These are phyloP conservation scores for Halictus rubicundus DNA, from an alignment of 1,140 invertebrate species.

Conservation along the genomic window DNA sequence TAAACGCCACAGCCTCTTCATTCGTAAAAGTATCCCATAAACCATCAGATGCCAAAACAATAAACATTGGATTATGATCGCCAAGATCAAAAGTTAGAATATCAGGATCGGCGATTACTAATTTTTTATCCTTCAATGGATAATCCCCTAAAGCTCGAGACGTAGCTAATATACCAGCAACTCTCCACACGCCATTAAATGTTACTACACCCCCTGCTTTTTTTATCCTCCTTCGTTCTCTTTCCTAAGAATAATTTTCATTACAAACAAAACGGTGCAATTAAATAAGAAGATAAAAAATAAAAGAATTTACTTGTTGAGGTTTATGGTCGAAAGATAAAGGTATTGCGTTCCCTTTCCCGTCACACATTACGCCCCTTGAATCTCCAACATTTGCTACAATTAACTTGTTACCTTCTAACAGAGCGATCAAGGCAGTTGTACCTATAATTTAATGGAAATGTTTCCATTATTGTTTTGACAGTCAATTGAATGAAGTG, in stretches of 20 bases:
- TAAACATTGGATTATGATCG: constrained; percentile 92
- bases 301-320: constrained; percentile 86
- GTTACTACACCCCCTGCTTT: constrained; percentile 96
- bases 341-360: constrained; percentile 92
- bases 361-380: constrained; percentile 96
- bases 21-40: constrained; percentile 97
- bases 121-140: constrained; percentile 95
- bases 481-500: constrained; percentile 10
- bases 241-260: constrained; percentile 81
- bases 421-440: constrained; percentile 93
- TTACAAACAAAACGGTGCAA: background rate
- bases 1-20: constrained; percentile 95
- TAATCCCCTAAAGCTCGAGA: constrained; percentile 97
- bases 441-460: constrained; percentile 83
- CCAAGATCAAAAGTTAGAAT: constrained; percentile 95
- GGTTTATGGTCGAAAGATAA: constrained; percentile 98
- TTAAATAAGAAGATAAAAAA: background rate
- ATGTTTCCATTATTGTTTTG: constrained; percentile 17
- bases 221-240: constrained; percentile 93
- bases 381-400: constrained; percentile 98
- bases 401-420: constrained; percentile 90
- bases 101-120: constrained; percentile 97
- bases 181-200: constrained; percentile 97
- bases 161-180: constrained; percentile 96
- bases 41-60: constrained; percentile 96